These are phyloP conservation scores for Callopanchax toddi DNA, from an alignment of 2,113 vertebrate species.

Conservation along the genomic window DNA sequence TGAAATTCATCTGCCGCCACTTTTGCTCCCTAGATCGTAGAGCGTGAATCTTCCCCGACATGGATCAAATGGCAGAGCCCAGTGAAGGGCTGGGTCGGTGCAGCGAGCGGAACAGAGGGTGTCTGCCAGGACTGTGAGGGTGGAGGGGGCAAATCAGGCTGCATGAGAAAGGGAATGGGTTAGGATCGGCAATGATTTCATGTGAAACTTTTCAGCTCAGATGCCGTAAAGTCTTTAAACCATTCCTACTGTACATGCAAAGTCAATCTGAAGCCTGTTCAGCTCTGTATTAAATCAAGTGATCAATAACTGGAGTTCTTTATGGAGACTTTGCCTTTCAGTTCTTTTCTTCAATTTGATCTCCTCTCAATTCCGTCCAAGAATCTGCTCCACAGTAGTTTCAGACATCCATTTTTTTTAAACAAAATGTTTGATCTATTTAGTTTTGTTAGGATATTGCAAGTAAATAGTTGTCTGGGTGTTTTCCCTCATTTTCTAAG, in stretches of 20 bases:
- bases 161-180: conserved; percentile 28
- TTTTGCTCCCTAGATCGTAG: conserved; percentile 56
- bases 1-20: conserved; percentile 57
- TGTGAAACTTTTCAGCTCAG: conserved; percentile 32
- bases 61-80: conserved; percentile 71
- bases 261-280: conserved; percentile 1
- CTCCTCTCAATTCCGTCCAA: no score
- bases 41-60: conserved; percentile 73
- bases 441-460: no score
- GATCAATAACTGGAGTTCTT: conserved; percentile 81
- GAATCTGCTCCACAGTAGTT: no score
- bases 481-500: no score
- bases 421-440: no score
- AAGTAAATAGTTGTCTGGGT: no score
- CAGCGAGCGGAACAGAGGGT: conserved; percentile 33
- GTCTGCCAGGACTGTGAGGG: conserved; percentile 32
- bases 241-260: neutral
- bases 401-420: no score
- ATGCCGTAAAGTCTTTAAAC: conserved; percentile 8
- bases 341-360: neutral
- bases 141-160: conserved; percentile 1
- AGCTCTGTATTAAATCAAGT: conserved; percentile 81
- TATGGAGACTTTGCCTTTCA: conserved; percentile 56
- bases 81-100: conserved; percentile 53
- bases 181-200: neutral